A percentile compares a stretch with the other conserved stretches of the same genome.
Evolutionary conservation across 2,888 invertebrate genomes (phyloP).

Genomic region (Erannis defoliaria): DNA sequence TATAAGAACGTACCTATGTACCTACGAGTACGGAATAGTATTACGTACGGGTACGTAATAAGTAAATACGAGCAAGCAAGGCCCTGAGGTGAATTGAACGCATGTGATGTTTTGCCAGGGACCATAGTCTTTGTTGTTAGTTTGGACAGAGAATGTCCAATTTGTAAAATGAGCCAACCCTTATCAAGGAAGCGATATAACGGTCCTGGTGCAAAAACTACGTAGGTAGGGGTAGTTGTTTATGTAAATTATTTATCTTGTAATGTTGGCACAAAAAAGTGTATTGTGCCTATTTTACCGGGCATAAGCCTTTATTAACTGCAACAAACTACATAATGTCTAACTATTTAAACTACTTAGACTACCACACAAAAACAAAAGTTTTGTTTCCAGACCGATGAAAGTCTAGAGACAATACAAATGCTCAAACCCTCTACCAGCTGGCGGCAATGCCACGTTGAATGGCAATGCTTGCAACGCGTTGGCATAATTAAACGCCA

Average conservation of each 20-base stretch:
- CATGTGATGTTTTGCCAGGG: conserved; percentile 3
- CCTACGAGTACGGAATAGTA: not conserved
- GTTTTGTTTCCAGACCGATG: too few relatives aligned
- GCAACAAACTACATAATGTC: too few relatives aligned
- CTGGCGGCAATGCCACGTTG: too few relatives aligned
- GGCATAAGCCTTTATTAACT: too few relatives aligned
- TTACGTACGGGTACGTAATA: not conserved
- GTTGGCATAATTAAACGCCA: too few relatives aligned
- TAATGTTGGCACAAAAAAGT: conserved; percentile 15
- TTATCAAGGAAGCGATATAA: conserved; percentile 27
- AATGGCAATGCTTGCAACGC: too few relatives aligned
- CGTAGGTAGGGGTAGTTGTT: conserved; percentile 16
- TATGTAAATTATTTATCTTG: conserved; percentile 25
- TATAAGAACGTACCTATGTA: too few relatives aligned
- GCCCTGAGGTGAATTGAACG: conserved; percentile 1
- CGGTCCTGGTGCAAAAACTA: conserved; percentile 22
- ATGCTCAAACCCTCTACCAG: too few relatives aligned
- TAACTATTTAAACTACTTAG: too few relatives aligned
- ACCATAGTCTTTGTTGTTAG: conserved; percentile 25
- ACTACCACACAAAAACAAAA: too few relatives aligned
- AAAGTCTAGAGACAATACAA: too few relatives aligned
- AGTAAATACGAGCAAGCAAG: not conserved
- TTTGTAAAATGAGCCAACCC: conserved; percentile 31
- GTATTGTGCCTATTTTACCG: too few relatives aligned
- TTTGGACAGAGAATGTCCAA: conserved; percentile 26